Conservation (phyloP, 2,888 invertebrate genomes). For the Amblyteles armatorius region DNA sequence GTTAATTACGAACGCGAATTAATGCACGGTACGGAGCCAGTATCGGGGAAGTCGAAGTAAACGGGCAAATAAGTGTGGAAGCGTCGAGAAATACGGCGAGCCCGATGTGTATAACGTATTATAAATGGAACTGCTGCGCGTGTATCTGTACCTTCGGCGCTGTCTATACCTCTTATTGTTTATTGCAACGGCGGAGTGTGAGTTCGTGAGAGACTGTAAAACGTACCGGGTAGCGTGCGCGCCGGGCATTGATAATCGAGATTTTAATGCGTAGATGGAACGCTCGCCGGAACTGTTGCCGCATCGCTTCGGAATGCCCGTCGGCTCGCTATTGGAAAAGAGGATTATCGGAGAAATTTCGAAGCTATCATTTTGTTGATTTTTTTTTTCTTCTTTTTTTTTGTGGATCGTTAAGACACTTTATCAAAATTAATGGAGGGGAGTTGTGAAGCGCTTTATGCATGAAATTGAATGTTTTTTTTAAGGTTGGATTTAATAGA, state of each 20-base stretch:
- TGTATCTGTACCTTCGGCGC: background rate
- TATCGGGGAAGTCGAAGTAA: conserved; percentile 42
- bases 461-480: background rate
- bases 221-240: no score
- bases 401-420: background rate
- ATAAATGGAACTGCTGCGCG: background rate
- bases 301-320: background rate
- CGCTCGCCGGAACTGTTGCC: background rate
- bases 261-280: conserved; percentile 9
- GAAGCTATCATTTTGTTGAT: no score
- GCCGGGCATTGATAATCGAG: conserved; percentile 12
- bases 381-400: no score
- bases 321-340: background rate
- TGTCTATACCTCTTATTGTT: conserved; percentile 9
- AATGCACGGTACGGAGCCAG: conserved; percentile 69
- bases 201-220: background rate
- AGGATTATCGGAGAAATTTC: background rate
- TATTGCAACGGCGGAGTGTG: background rate
- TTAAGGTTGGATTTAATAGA: background rate
- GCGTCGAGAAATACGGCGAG: conserved; percentile 51
- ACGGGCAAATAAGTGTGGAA: conserved; percentile 64
- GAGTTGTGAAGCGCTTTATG: background rate
- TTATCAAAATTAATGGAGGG: background rate
- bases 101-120: background rate
- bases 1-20: conserved; percentile 80